phyloP scores from a whole-genome alignment of 2,113 vertebrate genomes.

The Forbesichthys agassizii region DNA sequence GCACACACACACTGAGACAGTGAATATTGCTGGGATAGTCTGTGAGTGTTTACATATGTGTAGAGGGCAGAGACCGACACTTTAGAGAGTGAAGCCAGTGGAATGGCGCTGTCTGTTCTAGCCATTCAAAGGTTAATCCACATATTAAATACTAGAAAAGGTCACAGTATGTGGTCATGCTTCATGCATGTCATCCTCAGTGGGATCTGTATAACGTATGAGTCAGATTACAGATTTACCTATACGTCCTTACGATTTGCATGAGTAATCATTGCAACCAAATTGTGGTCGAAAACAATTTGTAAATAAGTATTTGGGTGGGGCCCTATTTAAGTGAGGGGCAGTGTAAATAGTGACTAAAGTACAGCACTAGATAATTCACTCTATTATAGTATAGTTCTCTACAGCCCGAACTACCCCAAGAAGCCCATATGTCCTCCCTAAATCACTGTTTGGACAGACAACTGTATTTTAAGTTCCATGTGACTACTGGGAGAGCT shows the following conservation, averaged over 20 bases:
- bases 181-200: slow-evolving; percentile 19
- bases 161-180: slow-evolving; percentile 2
- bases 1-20: slow-evolving; percentile 7
- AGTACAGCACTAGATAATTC: too few relatives aligned
- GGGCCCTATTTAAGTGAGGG: too few relatives aligned
- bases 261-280: too few relatives aligned
- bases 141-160: slow-evolving; percentile 20
- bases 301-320: too few relatives aligned
- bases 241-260: not conserved
- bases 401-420: too few relatives aligned
- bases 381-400: too few relatives aligned
- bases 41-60: slow-evolving; percentile 18
- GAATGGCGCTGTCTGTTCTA: slow-evolving; percentile 17
- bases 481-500: too few relatives aligned
- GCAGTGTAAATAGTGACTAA: too few relatives aligned
- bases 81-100: slow-evolving; percentile 7
- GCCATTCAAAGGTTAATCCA: slow-evolving; percentile 52
- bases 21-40: not conserved
- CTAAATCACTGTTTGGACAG: too few relatives aligned
- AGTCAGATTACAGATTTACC: slow-evolving; percentile 19
- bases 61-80: not conserved
- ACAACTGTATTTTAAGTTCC: too few relatives aligned
- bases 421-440: too few relatives aligned
- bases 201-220: not conserved
- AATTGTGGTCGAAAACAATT: too few relatives aligned